phyloP scores from a whole-genome alignment of 1,140 invertebrate genomes.

The fruit fly (Drosophila melanogaster) region DNA sequence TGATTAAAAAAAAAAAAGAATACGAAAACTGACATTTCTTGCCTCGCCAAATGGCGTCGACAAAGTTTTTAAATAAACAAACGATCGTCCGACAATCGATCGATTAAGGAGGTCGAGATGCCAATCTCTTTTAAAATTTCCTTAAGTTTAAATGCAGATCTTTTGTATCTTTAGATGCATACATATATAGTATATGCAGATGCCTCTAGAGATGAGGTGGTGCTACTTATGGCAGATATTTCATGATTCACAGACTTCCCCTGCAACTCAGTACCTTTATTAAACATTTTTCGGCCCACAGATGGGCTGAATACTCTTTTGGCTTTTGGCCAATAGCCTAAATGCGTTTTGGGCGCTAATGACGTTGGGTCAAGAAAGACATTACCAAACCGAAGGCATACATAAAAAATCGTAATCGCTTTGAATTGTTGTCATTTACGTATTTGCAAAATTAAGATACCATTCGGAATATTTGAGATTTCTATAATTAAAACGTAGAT shows the following conservation, averaged over 20 bases:
- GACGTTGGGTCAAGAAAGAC: constrained; percentile 39
- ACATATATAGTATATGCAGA: constrained; percentile 1
- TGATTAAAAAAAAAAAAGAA: constrained; percentile 28
- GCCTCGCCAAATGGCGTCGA: constrained; percentile 44
- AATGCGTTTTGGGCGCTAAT: constrained; percentile 69
- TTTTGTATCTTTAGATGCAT: not conserved
- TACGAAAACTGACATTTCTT: constrained; percentile 23
- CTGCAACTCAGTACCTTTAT: constrained; percentile 25
- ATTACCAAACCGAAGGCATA: constrained; percentile 13
- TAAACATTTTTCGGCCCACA: constrained; percentile 29
- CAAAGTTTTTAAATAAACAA: constrained; percentile 40
- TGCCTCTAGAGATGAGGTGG: constrained; percentile 22
- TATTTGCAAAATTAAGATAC: constrained; percentile 10
- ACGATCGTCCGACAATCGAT: constrained; percentile 41
- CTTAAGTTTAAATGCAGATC: constrained; percentile 8
- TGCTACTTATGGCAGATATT: constrained; percentile 39
- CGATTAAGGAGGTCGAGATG: constrained; percentile 61
- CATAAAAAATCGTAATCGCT: constrained; percentile 6
- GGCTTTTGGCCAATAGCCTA: constrained; percentile 59
- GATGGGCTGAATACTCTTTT: constrained; percentile 49
- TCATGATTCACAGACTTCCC: constrained; percentile 40
- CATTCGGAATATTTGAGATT: not conserved
- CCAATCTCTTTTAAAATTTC: constrained; percentile 34
- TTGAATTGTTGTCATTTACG: constrained; percentile 3
- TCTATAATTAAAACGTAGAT: not conserved